A percentile compares a stretch with the other conserved stretches of the same genome.
phyloP scores from a whole-genome alignment of 2,888 invertebrate species.

The Leptinotarsa juncta region DNA sequence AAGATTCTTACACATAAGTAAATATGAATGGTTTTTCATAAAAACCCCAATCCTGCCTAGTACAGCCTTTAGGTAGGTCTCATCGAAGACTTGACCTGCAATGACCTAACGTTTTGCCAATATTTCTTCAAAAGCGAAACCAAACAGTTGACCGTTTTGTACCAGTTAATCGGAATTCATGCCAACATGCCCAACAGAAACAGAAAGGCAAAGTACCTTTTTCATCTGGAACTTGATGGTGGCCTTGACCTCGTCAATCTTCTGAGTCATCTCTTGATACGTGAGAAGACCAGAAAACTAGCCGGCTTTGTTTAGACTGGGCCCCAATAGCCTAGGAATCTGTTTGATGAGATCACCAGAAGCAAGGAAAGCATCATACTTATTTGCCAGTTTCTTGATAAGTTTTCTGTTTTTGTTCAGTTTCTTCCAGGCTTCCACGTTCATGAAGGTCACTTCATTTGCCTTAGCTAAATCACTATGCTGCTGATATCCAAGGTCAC shows the following conservation, averaged over 20 bases:
- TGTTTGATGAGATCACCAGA: constrained; percentile 73
- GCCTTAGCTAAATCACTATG: constrained; percentile 99
- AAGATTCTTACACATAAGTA: neutral
- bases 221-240: too few species aligned
- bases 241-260: too few species aligned
- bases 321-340: too few species aligned
- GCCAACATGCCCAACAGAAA: too few species aligned
- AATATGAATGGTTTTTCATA: constrained; percentile 18
- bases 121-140: too few species aligned
- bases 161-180: too few species aligned
- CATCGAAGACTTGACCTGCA: constrained; percentile 95
- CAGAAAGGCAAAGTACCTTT: too few species aligned
- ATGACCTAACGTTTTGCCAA: too few species aligned
- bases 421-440: constrained; percentile 98
- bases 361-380: constrained; percentile 98
- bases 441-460: constrained; percentile 93
- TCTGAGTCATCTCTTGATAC: too few species aligned
- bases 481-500: constrained; percentile 81
- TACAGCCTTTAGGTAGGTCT: constrained; percentile 97
- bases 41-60: constrained; percentile 69
- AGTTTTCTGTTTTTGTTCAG: constrained; percentile 99
- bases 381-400: constrained; percentile 97
- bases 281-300: too few species aligned
- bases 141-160: too few species aligned
- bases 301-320: too few species aligned